Evolutionary conservation across 2,797 vertebrate genomes (phyloP), one percentile per base, ranked within the genome.

Genomic region (Enteromius treurensis): DNA sequence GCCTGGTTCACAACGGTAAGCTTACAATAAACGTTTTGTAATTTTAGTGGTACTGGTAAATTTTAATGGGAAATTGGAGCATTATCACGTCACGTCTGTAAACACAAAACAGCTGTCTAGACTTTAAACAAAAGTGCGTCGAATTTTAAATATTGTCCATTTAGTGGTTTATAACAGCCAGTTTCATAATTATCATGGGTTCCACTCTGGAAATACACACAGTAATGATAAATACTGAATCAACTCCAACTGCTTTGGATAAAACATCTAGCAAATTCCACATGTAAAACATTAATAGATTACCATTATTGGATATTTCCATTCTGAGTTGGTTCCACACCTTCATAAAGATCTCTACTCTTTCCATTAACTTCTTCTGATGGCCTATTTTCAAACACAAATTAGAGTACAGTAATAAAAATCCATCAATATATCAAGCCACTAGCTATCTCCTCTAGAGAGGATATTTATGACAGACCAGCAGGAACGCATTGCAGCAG

Each of bases 291-390:
- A 7, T 21, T 7, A n/a, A 0, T 14, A 26, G 53, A 92, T 93
- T 86, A 95, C 95, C 71, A 42, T 88, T 91, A 81, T 92, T 92
- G 29, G 89, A 88, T 84, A 94, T 60, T 49, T 94, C 93, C 32
- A 88, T 85, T 90, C 92, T 79, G 23, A 95, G 92, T 77, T 82
- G 1, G 87, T 95, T 95, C 95, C 95, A 95, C 71, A 91, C 92
- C 3, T 11, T 68, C n/a, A 94, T 84, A 87, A 95, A 95, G 23
- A 64, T 87, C 29, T 84, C 51, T 58, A 95, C 87, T 65, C 93
- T 87, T 53, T 89, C 86, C 73, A 95, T 89, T 51, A 62, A 58
- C 69, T 92, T 93, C 89, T 58, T 93, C 86, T 92, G 93, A 78
- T 86, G 82, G 3, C 92, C 94, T 95, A 40, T 79, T 67, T 68